phyloP scores from a whole-genome alignment of 2,113 vertebrate species.

The Cynopterus brachyotis region DNA sequence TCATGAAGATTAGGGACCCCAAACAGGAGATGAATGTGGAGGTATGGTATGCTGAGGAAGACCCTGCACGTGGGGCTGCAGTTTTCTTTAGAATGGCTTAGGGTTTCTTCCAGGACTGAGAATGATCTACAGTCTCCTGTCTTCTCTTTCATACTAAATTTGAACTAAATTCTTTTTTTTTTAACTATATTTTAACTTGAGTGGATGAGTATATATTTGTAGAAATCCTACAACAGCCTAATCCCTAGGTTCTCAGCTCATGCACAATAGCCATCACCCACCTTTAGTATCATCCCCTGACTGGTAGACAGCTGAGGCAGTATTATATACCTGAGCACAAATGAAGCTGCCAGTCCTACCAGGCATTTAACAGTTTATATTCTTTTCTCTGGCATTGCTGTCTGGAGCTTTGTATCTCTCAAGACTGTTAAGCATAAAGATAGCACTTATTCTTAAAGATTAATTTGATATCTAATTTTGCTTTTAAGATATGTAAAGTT shows the following conservation, averaged over 20 bases:
- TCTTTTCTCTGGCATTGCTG: not conserved
- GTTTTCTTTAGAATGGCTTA: not conserved
- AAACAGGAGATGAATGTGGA: not conserved
- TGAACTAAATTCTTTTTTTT: not conserved
- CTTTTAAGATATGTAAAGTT: constrained; percentile 5
- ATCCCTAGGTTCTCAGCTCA: not conserved
- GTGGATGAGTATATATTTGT: not conserved
- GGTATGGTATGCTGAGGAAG: not conserved
- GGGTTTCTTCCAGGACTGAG: not conserved
- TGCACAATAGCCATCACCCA: not conserved
- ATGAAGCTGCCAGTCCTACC: not conserved
- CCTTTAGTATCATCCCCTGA: not conserved
- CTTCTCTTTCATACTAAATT: not conserved
- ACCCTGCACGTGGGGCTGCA: not conserved
- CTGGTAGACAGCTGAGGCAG: no score
- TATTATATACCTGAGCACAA: not conserved
- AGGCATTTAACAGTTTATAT: not conserved
- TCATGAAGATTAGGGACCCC: not conserved
- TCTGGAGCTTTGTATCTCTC: not conserved
- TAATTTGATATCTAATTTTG: not conserved
- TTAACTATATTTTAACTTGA: not conserved
- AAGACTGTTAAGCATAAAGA: not conserved
- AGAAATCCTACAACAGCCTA: not conserved
- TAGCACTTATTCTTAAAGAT: not conserved
- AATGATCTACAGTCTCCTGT: not conserved